Percentiles rank a stretch among this genome's conserved stretches.
Evolutionary conservation across 1,140 invertebrate species (phyloP).

Genomic region (Bombyx mori): DNA sequence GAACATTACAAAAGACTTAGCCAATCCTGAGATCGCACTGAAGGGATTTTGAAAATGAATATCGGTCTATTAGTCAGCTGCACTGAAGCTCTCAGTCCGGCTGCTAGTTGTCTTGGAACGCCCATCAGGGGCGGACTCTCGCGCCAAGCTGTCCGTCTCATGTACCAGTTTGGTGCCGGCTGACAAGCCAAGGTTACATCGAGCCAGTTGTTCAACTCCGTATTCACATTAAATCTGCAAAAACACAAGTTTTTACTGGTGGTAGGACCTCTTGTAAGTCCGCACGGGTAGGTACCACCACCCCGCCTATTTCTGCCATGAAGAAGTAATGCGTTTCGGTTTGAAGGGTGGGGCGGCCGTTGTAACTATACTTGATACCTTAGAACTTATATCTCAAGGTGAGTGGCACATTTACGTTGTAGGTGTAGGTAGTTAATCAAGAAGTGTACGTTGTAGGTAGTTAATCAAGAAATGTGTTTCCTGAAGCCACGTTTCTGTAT

Average conservation of each 20-base stretch:
- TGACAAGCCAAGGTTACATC: conserved; percentile 30
- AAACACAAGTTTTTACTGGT: neutral
- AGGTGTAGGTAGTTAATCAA: too few species aligned
- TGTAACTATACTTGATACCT: too few species aligned
- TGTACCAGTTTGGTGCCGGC: conserved; percentile 38
- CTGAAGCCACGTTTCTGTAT: too few species aligned
- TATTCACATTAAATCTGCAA: conserved; percentile 21
- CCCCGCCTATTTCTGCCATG: too few species aligned
- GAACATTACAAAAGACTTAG: neutral
- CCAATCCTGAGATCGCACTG: conserved; percentile 21
- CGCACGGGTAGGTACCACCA: too few species aligned
- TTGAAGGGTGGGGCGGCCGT: too few species aligned
- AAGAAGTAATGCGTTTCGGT: too few species aligned
- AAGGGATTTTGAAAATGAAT: conserved; percentile 37
- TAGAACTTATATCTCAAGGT: too few species aligned
- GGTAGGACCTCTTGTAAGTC: too few species aligned
- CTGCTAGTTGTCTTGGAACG: conserved; percentile 33
- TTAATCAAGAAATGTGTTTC: too few species aligned
- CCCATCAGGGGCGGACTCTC: conserved; percentile 31
- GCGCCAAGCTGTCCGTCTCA: conserved; percentile 39
- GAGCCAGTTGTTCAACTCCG: conserved; percentile 25
- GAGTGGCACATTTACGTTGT: too few species aligned
- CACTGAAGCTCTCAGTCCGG: conserved; percentile 22
- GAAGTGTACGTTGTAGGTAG: too few species aligned
- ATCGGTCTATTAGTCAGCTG: conserved; percentile 38